Conservation (phyloP, 2,797 vertebrate species). For the Psittacula derbiana region DNA sequence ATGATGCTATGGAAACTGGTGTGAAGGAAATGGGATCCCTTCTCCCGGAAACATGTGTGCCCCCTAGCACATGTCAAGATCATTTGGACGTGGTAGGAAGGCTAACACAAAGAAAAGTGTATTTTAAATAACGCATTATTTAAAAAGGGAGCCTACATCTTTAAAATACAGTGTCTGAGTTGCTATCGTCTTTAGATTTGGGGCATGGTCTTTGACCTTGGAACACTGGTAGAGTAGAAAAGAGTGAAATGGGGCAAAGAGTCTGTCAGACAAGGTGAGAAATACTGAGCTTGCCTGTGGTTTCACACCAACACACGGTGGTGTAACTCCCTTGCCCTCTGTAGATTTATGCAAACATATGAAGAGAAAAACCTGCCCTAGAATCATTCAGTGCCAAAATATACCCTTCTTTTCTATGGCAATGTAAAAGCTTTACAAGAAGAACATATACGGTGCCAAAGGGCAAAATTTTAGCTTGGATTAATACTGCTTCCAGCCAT, state of each 20-base stretch:
- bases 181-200: slow-evolving; percentile 29
- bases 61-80: slow-evolving; percentile 3
- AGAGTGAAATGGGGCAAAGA: slow-evolving; percentile 53
- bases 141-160: not conserved
- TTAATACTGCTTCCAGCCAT: slow-evolving; percentile 28
- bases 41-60: not conserved
- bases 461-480: slow-evolving; percentile 45
- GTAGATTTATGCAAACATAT: slow-evolving; percentile 64
- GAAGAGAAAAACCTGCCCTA: slow-evolving; percentile 49
- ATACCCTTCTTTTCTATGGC: slow-evolving; percentile 16
- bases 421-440: slow-evolving; percentile 15
- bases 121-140: slow-evolving; percentile 1
- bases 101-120: not conserved
- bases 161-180: slow-evolving; percentile 28
- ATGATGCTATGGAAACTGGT: slow-evolving; percentile 24
- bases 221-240: slow-evolving; percentile 33
- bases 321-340: slow-evolving; percentile 63
- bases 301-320: slow-evolving; percentile 39
- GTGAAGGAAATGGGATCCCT: slow-evolving; percentile 48
- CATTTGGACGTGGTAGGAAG: not conserved
- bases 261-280: slow-evolving; percentile 62
- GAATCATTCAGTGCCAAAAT: slow-evolving; percentile 46
- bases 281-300: slow-evolving; percentile 44
- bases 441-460: not conserved
- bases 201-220: slow-evolving; percentile 40